A percentile compares a stretch with the other conserved stretches of the same genome.
Conservation (phyloP, 2,888 invertebrate species). For the Oxyteleia sp. region DNA sequence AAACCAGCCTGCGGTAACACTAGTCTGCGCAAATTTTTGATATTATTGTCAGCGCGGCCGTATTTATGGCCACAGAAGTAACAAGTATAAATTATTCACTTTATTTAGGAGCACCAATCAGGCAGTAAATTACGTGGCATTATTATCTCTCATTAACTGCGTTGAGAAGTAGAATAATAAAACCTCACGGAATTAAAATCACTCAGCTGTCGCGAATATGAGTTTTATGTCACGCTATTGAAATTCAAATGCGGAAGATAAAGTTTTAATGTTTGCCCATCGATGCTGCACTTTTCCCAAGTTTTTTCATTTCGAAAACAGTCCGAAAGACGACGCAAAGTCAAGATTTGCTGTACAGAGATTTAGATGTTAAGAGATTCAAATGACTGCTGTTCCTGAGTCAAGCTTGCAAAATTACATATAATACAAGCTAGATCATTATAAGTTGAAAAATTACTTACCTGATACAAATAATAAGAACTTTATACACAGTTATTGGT, state of each 20-base stretch:
- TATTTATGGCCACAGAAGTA: conserved; percentile 62
- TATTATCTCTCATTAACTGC: conserved; percentile 71
- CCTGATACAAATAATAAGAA: too few species aligned
- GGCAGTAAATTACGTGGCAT: conserved; percentile 61
- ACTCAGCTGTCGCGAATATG: conserved; percentile 65
- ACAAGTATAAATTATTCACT: conserved; percentile 69
- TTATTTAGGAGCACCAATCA: conserved; percentile 64
- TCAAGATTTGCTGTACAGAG: too few species aligned
- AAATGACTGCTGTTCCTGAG: too few species aligned
- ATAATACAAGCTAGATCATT: too few species aligned
- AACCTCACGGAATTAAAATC: conserved; percentile 65
- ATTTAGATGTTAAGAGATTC: too few species aligned
- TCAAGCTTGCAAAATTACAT: too few species aligned
- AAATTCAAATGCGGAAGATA: conserved; percentile 63
- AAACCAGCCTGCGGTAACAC: conserved; percentile 24
- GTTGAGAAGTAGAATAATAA: conserved; percentile 69
- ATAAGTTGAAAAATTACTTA: too few species aligned
- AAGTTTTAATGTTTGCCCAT: conserved; percentile 56
- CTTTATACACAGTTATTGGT: too few species aligned
- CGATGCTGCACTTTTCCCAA: conserved; percentile 27
- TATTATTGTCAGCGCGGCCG: conserved; percentile 44
- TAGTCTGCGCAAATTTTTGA: conserved; percentile 41
- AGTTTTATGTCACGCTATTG: conserved; percentile 63
- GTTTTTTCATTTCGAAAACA: background rate
- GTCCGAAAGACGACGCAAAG: too few species aligned